phyloP scores from a whole-genome alignment of 2,888 invertebrate species.

The Lepidocyrtoides sp. region DNA sequence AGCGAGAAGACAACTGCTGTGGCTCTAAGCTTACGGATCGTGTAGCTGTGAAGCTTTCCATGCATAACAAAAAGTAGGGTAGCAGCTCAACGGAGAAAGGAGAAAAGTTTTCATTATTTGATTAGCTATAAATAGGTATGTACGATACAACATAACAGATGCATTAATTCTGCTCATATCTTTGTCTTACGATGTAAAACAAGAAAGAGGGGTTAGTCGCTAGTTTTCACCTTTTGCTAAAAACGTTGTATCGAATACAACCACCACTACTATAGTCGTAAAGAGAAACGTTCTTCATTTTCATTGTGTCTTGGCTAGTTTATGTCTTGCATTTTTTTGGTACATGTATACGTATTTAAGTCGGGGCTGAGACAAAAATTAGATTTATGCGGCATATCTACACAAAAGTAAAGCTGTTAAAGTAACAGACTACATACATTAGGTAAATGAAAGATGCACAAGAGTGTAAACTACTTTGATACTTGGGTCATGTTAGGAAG shows the following conservation, averaged over 20 bases:
- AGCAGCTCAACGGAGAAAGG: not conserved
- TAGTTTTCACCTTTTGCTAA: not conserved
- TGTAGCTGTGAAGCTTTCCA: no score
- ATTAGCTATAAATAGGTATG: constrained; percentile 64
- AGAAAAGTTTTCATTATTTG: constrained; percentile 61
- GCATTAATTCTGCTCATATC: constrained; percentile 14
- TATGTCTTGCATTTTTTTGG: not conserved
- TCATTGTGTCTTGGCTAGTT: not conserved
- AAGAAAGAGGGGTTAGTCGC: not conserved
- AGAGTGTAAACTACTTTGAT: constrained; percentile 56
- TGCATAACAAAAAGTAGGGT: not conserved
- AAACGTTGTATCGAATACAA: not conserved
- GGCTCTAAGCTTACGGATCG: not conserved
- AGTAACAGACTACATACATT: constrained; percentile 56
- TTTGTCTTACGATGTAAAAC: not conserved
- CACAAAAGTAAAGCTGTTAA: not conserved
- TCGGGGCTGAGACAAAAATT: constrained; percentile 27
- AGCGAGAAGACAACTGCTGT: not conserved
- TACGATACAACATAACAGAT: constrained; percentile 44
- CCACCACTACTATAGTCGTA: not conserved
- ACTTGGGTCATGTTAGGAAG: not conserved
- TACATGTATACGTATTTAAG: not conserved
- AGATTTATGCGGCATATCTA: constrained; percentile 59
- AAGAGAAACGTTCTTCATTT: constrained; percentile 27
- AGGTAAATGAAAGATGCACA: constrained; percentile 63